Base-by-base conservation (phyloP, 1,140 invertebrate species). In the Penaeus chinensis region DNA sequence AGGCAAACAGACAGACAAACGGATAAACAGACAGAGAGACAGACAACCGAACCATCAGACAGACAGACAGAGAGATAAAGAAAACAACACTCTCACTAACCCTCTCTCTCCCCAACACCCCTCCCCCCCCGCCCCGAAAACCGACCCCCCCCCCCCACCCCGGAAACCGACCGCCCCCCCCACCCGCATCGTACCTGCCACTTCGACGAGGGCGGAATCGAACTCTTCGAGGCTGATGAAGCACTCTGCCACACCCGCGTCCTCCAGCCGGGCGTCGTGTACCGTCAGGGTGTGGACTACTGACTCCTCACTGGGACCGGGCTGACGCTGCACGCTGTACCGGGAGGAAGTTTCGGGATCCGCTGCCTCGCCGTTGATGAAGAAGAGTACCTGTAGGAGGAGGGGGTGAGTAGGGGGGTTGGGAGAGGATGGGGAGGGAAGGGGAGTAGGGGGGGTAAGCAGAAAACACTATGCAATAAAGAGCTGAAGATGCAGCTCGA, bases 381-480 rank as follows among this genome's bases (percentile, higher is more conserved):
- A 32, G 78, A 87, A 87, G 37, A 87, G 27, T 60, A 87, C 85
- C 83, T 85, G 83, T 18, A 37, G n/a, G 3, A 80, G 47, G 24
- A 69, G 27, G 42, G 27, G 24, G 5, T 27, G 63, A 66, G 22
- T 66, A 69, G 62, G 27, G 19, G 69, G 69, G 16, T 71, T 22
- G 13, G n/a, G 69, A 4, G 69, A 2, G 5, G n/a, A 24, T 37
- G 37, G 37, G 47, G 7, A 13, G 47, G 47, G 47, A 47, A 13
- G 11, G 47, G 47, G 47, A 13, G 47, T 47, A 13, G 47, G 47
- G 47, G 47, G 47, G 2, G 11, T 32, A 32, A 32, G 32, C 32
- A 32, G 32, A 32, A 2, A 32, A 32, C 32, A 32, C 32, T 32
- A 32, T 32, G 32, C 32, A 32, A 32, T 32, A 32, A 32, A 32